phyloP scores from a whole-genome alignment of 2,113 vertebrate genomes.

The Thymallus thymallus region DNA sequence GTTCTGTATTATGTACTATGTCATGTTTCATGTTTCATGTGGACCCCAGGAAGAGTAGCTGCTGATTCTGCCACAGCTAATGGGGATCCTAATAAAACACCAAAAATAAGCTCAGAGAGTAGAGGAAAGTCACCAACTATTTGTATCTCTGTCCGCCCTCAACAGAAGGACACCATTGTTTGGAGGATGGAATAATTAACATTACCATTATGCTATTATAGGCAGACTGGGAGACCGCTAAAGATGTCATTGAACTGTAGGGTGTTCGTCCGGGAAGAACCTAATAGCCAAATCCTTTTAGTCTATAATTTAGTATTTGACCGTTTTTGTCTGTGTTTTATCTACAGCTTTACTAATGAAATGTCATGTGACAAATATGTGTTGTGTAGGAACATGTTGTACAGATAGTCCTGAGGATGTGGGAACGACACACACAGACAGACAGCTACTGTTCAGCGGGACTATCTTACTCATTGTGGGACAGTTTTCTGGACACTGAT shows the following conservation, averaged over 20 bases:
- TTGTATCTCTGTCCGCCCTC: background rate
- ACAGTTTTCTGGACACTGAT: background rate
- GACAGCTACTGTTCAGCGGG: background rate
- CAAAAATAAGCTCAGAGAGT: too few relatives aligned
- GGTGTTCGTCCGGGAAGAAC: conserved; percentile 32
- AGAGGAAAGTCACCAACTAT: background rate
- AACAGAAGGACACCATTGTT: conserved; percentile 58
- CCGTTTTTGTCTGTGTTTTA: conserved; percentile 35
- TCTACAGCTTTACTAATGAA: background rate
- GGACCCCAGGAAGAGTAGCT: too few relatives aligned
- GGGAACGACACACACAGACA: background rate
- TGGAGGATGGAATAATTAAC: conserved; percentile 16
- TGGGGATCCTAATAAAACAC: too few relatives aligned
- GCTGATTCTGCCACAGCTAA: too few relatives aligned
- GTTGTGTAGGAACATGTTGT: background rate
- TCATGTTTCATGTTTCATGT: too few relatives aligned
- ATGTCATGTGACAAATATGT: background rate
- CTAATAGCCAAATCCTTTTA: conserved; percentile 20
- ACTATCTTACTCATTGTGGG: background rate
- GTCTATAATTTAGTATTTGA: conserved; percentile 25
- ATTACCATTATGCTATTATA: conserved; percentile 55
- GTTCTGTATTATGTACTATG: too few relatives aligned
- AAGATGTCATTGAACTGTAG: background rate
- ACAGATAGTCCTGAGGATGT: background rate
- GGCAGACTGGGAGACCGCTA: conserved; percentile 32